These are phyloP conservation scores for Cuniculus paca DNA, from an alignment of 2,797 vertebrate genomes.

Conservation along the genomic window DNA sequence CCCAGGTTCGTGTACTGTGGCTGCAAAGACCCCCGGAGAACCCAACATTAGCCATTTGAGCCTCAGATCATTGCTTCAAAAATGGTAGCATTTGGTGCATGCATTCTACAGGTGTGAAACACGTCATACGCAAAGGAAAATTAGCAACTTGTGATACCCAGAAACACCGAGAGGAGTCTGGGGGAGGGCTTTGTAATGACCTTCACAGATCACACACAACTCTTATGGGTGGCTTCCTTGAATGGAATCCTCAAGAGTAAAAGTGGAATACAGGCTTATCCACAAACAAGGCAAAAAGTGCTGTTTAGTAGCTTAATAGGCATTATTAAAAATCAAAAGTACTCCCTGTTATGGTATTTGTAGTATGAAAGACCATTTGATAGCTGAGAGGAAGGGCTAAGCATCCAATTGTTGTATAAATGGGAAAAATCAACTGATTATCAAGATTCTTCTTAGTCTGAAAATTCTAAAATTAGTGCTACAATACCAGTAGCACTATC, in stretches of 20 bases:
- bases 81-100: background rate
- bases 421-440: background rate
- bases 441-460: background rate
- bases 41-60: background rate
- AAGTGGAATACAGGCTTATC: background rate
- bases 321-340: constrained; percentile 35
- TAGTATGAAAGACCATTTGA: background rate
- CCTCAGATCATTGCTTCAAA: background rate
- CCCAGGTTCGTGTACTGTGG: constrained; percentile 99
- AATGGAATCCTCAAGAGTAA: background rate
- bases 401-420: background rate
- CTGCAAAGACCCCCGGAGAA: constrained; percentile 85
- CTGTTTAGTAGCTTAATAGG: background rate
- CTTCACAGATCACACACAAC: background rate
- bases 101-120: background rate
- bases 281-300: background rate
- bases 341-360: background rate
- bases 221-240: background rate
- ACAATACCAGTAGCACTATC: background rate
- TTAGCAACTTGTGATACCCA: background rate
- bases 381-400: background rate
- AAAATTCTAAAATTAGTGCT: background rate
- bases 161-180: background rate
- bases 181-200: background rate
- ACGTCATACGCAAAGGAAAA: background rate